Evolutionary conservation across 2,888 invertebrate genomes (phyloP), one percentile per base, ranked within the genome.

Genomic region (Agrotis exclamationis): DNA sequence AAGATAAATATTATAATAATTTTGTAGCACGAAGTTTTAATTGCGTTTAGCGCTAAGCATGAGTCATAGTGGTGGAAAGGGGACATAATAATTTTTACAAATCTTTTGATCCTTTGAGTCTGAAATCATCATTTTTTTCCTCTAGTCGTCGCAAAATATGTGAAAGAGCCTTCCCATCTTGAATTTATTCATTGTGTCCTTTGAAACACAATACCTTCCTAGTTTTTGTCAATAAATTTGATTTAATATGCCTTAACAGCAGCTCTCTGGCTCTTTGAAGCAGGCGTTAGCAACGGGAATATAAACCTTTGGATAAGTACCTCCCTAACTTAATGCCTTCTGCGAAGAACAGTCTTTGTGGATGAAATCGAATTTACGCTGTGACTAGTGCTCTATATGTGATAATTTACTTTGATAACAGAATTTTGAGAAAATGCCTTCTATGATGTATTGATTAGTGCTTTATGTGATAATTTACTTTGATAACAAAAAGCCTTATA

Each of bases 221-320:
- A 64, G 53, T 60, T 59, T 73, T 79, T 75, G 51, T 58, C 62
- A 63, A 63, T 66, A 74, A 75, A 63, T 58, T 65, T 65, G 76
- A 80, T 76, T 76, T 58, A 74, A 74, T 62, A 20, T 33, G 24
- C 47, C 45, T 24, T 60, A n/a, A n/a, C n/a, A 22, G 66, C 51
- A 48, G 58, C 51, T 70, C 57, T 70, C 24, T 18, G 18, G 60
- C 28, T 72, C 73, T 50, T 56, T 60, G 60, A 20, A 56, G 60
- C 60, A 56, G 59, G 48, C 79, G 73, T 59, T 54, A 79, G 60
- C 59, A 79, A 79, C 59, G 45, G 44, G 28, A 50, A 45, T 70
- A 77, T 70, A 77, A 56, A 72, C 54, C 60, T 60, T 72, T 33
- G 73, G 54, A 50, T 74, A 72, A 60, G 74, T 50, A 73, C 54